A percentile compares a stretch with the other conserved stretches of the same genome.
Conservation (phyloP, 2,888 invertebrate genomes). For the Drosophila longiperda region DNA sequence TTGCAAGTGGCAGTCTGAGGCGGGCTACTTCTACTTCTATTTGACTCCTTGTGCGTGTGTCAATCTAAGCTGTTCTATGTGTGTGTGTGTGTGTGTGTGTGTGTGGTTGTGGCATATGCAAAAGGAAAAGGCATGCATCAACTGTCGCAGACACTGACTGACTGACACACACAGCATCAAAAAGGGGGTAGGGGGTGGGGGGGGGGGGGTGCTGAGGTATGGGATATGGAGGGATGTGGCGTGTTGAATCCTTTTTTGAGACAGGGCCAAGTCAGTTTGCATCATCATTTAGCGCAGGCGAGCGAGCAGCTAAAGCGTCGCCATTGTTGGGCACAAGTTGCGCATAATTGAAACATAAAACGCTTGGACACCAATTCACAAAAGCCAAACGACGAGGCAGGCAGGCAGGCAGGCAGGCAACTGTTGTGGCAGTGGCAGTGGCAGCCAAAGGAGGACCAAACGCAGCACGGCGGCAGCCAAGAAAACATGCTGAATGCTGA, state of each 20-base stretch:
- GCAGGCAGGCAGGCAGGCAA: constrained; percentile 16
- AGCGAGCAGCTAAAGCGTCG: constrained; percentile 56
- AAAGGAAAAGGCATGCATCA: constrained; percentile 77
- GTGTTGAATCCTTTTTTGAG: constrained; percentile 38
- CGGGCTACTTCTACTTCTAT: neutral
- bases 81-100: constrained; percentile 11
- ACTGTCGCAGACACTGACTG: constrained; percentile 42
- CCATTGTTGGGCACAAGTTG: constrained; percentile 78
- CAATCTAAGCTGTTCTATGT: constrained; percentile 37
- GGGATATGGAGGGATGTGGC: neutral
- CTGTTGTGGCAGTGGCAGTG: constrained; percentile 6
- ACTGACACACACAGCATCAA: constrained; percentile 11
- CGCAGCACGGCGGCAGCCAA: constrained; percentile 8
- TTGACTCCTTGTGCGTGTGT: constrained; percentile 38
- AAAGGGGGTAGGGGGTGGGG: neutral
- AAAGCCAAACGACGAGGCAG: constrained; percentile 60
- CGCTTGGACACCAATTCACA: constrained; percentile 81
- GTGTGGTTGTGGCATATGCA: constrained; percentile 52
- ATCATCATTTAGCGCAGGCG: constrained; percentile 69
- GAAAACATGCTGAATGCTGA: neutral
- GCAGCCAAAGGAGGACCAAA: constrained; percentile 23
- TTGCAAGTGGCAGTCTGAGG: constrained; percentile 9
- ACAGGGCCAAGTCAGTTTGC: constrained; percentile 70
- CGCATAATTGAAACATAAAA: constrained; percentile 80
- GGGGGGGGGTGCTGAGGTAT: neutral